Evolutionary conservation across 2,888 invertebrate species (phyloP).

Genomic region (Synanthedon myopaeformis): DNA sequence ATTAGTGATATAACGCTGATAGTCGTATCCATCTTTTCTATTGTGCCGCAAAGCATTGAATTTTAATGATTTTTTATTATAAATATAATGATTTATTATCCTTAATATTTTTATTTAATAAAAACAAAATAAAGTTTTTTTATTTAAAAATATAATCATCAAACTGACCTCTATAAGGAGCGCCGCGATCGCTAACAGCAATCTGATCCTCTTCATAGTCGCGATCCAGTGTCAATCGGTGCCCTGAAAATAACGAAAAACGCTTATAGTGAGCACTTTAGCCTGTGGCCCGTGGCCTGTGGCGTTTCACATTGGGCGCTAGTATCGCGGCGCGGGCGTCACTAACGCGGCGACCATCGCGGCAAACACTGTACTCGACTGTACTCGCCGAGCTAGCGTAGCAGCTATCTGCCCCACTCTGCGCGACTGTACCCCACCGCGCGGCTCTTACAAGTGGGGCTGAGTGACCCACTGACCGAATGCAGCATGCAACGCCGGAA

Average conservation of each 20-base stretch:
- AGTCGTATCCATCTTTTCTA: too few species aligned
- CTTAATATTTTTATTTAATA: too few species aligned
- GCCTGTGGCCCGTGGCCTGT: conserved; percentile 29
- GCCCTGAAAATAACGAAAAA: conserved; percentile 60
- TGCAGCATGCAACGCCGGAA: conserved; percentile 47
- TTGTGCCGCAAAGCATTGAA: too few species aligned
- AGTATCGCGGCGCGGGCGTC: conserved; percentile 28
- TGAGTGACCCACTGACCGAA: conserved; percentile 69
- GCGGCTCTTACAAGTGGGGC: conserved; percentile 19
- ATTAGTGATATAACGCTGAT: too few species aligned
- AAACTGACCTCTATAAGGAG: conserved; percentile 57
- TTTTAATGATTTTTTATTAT: too few species aligned
- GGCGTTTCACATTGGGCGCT: conserved; percentile 32
- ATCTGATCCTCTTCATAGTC: conserved; percentile 66
- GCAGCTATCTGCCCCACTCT: conserved; percentile 7
- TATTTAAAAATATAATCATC: not conserved
- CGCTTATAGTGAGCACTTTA: conserved; percentile 40
- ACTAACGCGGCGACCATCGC: conserved; percentile 31
- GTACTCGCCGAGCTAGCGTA: conserved; percentile 9
- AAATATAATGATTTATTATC: too few species aligned
- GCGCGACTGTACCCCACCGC: conserved; percentile 12
- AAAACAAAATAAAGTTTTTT: too few species aligned
- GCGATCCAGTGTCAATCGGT: conserved; percentile 46
- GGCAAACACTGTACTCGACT: conserved; percentile 16
- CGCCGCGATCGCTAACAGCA: conserved; percentile 56